A percentile compares a stretch with the other conserved stretches of the same genome.
Evolutionary conservation across 2,797 vertebrate species (phyloP).

Genomic region (Hydrophis major): DNA sequence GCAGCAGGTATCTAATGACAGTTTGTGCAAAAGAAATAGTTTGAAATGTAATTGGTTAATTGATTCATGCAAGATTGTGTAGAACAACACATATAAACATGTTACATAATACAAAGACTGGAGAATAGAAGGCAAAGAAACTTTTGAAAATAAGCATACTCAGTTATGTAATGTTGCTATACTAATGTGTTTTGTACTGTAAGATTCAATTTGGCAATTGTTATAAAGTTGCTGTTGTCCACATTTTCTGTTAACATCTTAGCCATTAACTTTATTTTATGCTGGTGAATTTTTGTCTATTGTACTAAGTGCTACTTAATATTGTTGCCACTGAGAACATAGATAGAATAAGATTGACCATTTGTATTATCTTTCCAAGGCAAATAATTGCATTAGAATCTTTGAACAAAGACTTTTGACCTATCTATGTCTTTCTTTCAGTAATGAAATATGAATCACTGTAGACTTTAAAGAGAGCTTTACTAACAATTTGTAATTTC

Average conservation of each 20-base stretch:
- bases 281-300: constrained; percentile 39
- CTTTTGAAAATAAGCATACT: constrained; percentile 30
- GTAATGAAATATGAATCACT: constrained; percentile 44
- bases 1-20: neutral
- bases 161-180: neutral
- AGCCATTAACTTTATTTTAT: constrained; percentile 20
- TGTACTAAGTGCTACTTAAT: constrained; percentile 11
- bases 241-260: constrained; percentile 17
- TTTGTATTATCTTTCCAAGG: constrained; percentile 47
- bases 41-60: neutral
- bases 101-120: neutral
- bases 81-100: neutral
- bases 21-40: neutral
- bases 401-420: constrained; percentile 31
- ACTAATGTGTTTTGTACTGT: constrained; percentile 17
- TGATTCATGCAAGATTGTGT: neutral
- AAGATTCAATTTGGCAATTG: constrained; percentile 23
- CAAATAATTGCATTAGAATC: constrained; percentile 26
- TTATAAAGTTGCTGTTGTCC: neutral
- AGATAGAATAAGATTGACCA: constrained; percentile 38
- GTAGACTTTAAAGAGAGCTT: constrained; percentile 17
- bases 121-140: neutral
- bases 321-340: constrained; percentile 38
- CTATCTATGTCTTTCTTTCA: neutral
- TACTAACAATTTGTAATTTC: constrained; percentile 41